These are phyloP conservation scores for Peromyscus maniculatus DNA, from an alignment of 2,113 vertebrate species.

Conservation along the genomic window DNA sequence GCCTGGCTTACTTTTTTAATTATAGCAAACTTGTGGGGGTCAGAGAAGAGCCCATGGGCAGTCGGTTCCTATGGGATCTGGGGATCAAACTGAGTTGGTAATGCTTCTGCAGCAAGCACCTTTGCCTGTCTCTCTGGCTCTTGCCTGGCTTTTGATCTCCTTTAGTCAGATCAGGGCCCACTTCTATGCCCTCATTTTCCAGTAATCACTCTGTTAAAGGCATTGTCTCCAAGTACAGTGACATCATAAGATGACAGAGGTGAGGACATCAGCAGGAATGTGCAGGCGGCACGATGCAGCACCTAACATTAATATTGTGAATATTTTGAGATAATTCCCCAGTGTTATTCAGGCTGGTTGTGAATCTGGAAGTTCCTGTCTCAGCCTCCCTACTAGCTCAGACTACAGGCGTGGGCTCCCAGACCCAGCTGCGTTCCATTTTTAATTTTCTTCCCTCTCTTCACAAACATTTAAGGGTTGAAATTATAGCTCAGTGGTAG, in stretches of 20 bases:
- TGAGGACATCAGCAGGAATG: not conserved
- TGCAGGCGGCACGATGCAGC: not conserved
- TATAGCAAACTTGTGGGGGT: not conserved
- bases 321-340: not conserved
- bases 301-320: not conserved
- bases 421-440: not conserved
- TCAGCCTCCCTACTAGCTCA: not conserved
- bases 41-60: not conserved
- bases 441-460: not conserved
- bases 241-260: not conserved
- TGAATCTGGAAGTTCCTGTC: not conserved
- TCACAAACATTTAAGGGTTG: not conserved
- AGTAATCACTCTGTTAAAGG: not conserved
- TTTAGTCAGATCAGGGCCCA: not conserved
- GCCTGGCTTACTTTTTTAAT: not conserved
- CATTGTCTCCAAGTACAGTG: not conserved
- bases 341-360: not conserved
- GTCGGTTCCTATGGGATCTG: not conserved
- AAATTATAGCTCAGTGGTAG: not conserved
- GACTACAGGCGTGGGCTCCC: not conserved
- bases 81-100: not conserved
- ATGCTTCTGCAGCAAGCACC: not conserved
- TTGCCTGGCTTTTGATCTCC: not conserved
- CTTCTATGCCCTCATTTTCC: not conserved
- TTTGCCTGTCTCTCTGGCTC: not conserved